phyloP scores from a whole-genome alignment of 1,140 invertebrate genomes.

The Lutraria rhynchaena region DNA sequence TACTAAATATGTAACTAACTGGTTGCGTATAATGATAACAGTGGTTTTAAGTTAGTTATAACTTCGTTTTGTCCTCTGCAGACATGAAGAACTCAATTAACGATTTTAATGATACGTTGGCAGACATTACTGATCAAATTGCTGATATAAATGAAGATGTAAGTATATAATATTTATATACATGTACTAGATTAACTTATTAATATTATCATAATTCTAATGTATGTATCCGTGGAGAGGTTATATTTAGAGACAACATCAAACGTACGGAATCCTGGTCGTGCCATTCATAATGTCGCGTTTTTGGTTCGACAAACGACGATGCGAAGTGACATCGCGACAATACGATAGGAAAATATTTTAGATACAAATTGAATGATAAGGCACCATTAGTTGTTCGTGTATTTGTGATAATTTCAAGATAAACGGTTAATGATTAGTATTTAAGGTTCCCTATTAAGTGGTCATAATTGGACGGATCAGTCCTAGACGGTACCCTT shows the following conservation, averaged over 20 bases:
- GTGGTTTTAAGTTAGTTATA: too few species aligned
- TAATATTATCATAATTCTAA: neutral
- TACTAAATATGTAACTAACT: too few species aligned
- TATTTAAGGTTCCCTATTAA: too few species aligned
- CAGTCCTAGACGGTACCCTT: too few species aligned
- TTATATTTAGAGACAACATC: neutral
- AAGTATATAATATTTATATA: neutral
- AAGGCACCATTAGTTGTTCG: neutral
- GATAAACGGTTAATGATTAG: too few species aligned
- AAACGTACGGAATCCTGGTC: neutral
- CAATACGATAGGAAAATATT: neutral
- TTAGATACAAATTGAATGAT: neutral
- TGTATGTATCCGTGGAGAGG: neutral
- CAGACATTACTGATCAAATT: neutral
- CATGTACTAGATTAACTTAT: neutral
- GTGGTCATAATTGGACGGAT: too few species aligned
- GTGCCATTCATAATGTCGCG: too few species aligned
- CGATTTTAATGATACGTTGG: conserved; percentile 9
- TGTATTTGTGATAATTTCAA: neutral
- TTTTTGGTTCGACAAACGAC: neutral
- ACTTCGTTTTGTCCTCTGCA: neutral
- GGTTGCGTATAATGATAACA: too few species aligned
- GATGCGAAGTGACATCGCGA: too few species aligned
- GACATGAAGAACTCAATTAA: conserved; percentile 30
- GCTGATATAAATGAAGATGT: conserved; percentile 26